Percentiles rank a stretch among this genome's conserved stretches.
These are phyloP conservation scores for Calliphora vicina DNA, from an alignment of 1,140 invertebrate genomes.

Conservation along the genomic window DNA sequence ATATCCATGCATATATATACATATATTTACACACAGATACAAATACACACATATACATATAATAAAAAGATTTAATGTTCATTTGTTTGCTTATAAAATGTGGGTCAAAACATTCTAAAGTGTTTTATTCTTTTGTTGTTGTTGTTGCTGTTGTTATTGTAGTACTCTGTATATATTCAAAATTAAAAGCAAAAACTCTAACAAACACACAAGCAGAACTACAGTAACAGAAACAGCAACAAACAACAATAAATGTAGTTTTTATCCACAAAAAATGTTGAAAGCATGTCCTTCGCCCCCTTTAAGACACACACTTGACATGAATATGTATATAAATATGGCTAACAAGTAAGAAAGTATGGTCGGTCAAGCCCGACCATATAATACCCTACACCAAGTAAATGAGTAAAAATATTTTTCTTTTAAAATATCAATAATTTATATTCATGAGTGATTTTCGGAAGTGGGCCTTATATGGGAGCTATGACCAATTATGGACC, in stretches of 20 bases:
- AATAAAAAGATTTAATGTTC: slow-evolving; percentile 26
- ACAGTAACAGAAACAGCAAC: neutral
- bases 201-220: neutral
- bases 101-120: slow-evolving; percentile 30
- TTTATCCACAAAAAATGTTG: neutral
- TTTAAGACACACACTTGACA: slow-evolving; percentile 12
- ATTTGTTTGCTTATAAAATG: slow-evolving; percentile 21
- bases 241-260: neutral
- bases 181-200: neutral
- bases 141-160: neutral
- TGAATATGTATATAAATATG: too few species aligned
- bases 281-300: neutral
- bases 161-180: too few species aligned
- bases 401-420: too few species aligned
- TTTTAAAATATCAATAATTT: too few species aligned
- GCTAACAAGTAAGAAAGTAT: too few species aligned
- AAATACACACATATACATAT: neutral
- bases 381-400: too few species aligned
- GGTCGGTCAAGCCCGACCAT: too few species aligned
- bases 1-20: neutral
- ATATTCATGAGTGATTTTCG: too few species aligned
- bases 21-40: neutral
- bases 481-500: too few species aligned
- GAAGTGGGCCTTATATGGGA: too few species aligned
- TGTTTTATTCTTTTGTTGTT: neutral